Evolutionary conservation across 2,113 vertebrate species (phyloP).

Genomic region (Craseonycteris thonglongyai): DNA sequence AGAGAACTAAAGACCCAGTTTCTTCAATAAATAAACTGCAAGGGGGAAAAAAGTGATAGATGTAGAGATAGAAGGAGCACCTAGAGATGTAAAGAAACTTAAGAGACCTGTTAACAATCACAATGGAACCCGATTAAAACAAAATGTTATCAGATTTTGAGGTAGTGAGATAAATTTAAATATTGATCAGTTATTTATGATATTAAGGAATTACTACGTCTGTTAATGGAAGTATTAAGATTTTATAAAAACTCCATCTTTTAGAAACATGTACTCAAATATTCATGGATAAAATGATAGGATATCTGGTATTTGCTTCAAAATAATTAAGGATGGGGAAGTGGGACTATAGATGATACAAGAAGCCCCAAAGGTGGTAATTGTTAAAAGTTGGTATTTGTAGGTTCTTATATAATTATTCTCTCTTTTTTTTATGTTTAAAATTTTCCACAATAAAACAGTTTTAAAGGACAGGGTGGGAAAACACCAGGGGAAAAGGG

Average conservation of each 20-base stretch:
- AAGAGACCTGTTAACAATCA: not conserved
- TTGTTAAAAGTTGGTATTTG: not conserved
- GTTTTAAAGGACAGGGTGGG: not conserved
- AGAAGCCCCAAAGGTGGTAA: not conserved
- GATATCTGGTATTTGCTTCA: not conserved
- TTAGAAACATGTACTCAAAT: not conserved
- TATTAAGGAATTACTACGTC: not conserved
- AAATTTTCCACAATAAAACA: not conserved
- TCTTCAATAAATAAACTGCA: not conserved
- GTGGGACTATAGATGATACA: not conserved
- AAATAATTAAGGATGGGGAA: not conserved
- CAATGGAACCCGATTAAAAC: not conserved
- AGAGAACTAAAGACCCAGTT: not conserved
- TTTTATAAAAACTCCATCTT: not conserved
- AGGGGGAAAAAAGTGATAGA: not conserved
- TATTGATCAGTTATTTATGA: not conserved
- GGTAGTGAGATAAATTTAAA: not conserved
- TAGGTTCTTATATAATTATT: not conserved
- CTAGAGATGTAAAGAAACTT: not conserved
- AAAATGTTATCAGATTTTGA: not conserved
- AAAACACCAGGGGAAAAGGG: not conserved
- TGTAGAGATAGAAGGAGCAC: not conserved
- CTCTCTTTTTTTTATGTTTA: not conserved
- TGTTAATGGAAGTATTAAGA: not conserved
- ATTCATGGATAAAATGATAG: not conserved